Conservation (phyloP, 2,888 invertebrate species). For the Acrocera orbiculus region DNA sequence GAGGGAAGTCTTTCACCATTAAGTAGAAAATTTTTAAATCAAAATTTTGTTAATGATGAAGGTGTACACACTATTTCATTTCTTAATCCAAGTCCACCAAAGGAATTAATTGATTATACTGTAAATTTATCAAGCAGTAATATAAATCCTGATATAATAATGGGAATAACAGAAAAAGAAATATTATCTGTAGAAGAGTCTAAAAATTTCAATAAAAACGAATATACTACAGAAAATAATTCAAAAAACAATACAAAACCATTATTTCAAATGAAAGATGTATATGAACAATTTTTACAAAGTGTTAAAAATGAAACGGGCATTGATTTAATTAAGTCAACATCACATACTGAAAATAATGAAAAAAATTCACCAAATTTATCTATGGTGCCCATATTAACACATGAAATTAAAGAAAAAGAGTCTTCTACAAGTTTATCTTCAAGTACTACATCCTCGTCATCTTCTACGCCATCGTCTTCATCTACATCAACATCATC, state of each 20-base stretch:
- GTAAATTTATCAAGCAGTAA: background rate
- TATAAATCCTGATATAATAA: background rate
- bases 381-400: too few relatives aligned
- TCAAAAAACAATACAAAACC: background rate
- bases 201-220: background rate
- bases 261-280: conserved; percentile 22
- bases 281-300: conserved; percentile 28
- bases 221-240: too few relatives aligned
- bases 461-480: conserved; percentile 14
- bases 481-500: conserved; percentile 14
- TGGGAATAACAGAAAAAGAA: background rate
- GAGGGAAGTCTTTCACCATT: too few relatives aligned
- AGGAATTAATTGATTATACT: conserved; percentile 1
- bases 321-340: conserved; percentile 11
- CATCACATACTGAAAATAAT: too few relatives aligned
- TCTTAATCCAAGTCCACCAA: conserved; percentile 20
- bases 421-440: background rate
- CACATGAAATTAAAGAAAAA: too few relatives aligned
- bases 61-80: conserved; percentile 17
- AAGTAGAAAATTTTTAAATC: too few relatives aligned
- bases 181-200: background rate
- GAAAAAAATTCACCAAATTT: too few relatives aligned
- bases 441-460: conserved; percentile 13
- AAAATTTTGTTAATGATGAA: conserved; percentile 8
- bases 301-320: conserved; percentile 23